A percentile compares a stretch with the other conserved stretches of the same genome.
These are phyloP conservation scores for Arrhopalites spinosus DNA, from an alignment of 2,888 invertebrate species.

Conservation along the genomic window DNA sequence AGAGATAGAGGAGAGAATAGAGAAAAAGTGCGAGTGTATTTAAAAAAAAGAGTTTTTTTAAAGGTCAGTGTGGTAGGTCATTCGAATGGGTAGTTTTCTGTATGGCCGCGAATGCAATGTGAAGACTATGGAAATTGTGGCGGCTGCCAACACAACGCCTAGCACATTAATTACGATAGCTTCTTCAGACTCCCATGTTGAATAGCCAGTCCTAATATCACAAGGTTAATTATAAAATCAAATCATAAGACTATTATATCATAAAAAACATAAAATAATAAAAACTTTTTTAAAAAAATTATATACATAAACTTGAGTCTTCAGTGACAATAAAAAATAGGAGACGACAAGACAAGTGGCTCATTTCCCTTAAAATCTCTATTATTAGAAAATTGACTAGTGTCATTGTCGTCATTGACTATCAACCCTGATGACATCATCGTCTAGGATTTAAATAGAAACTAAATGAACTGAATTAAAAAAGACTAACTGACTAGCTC, in stretches of 20 bases:
- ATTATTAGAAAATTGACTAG: too few relatives aligned
- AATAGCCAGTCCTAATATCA: neutral
- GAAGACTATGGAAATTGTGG: constrained; percentile 69
- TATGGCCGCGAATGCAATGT: constrained; percentile 53
- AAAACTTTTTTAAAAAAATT: neutral
- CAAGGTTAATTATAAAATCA: neutral
- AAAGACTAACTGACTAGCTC: too few relatives aligned
- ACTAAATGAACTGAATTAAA: too few relatives aligned
- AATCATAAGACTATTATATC: neutral
- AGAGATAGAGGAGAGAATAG: neutral
- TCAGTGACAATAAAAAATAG: neutral
- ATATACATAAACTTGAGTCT: neutral
- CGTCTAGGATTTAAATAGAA: too few relatives aligned
- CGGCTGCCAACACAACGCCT: constrained; percentile 69
- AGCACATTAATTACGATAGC: constrained; percentile 72
- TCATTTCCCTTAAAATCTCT: too few relatives aligned
- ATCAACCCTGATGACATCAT: too few relatives aligned
- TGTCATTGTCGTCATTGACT: too few relatives aligned
- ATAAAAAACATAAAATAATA: neutral
- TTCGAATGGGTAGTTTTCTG: constrained; percentile 53
- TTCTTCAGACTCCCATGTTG: constrained; percentile 64
- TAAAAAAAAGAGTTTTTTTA: constrained; percentile 32
- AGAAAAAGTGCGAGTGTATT: neutral
- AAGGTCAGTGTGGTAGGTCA: constrained; percentile 56
- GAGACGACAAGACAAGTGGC: neutral